Base-by-base conservation (phyloP, 2,113 vertebrate species). In the Clinocottus analis region DNA sequence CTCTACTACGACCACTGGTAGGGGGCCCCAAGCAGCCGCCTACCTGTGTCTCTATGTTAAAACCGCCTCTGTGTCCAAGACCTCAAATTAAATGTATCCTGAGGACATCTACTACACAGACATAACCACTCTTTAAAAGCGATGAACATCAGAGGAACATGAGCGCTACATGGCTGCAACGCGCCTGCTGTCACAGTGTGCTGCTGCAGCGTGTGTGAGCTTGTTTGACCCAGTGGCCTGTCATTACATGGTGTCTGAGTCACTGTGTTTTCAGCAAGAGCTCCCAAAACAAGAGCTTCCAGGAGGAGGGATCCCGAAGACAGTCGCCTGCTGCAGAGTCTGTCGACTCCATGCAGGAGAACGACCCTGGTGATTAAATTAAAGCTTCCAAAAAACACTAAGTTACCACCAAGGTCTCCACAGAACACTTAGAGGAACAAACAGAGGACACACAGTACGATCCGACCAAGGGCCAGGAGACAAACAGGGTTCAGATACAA, bases 181-280 rank as follows among this genome's bases (percentile, higher is more conserved):
- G 12, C 56, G 17, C 27, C 17, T 31, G 27, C 6, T 59, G n/a
- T n/a, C 25, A 7, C 59, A 11, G n/a, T n/a, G n/a, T n/a, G n/a
- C n/a, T n/a, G n/a, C n/a, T n/a, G n/a, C n/a, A n/a, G n/a, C n/a
- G n/a, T 61, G 59, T 61, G 59, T 61, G 59, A 59, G 56, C 56
- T 33, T 56, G 53, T 56, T 31, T 7, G 13, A 31, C 12, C 27
- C 14, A 8, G 27, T 9, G 17, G 56, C 27, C 56, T 35, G 58
- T 60, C 58, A 60, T 60, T 60, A 60, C 21, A 33, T 27, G 53
- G 27, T 29, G 56, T 59, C 56, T 59, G 56, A 59, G 56, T 59
- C 17, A 29, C 14, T 16, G 16, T 31, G 27, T 59, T 7, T 59
- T 59, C 16, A 59, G 56, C 56, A 31, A 1, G 14, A 59, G 56